phyloP scores from a whole-genome alignment of 2,888 invertebrate genomes.

The Dioctria rufipes region DNA sequence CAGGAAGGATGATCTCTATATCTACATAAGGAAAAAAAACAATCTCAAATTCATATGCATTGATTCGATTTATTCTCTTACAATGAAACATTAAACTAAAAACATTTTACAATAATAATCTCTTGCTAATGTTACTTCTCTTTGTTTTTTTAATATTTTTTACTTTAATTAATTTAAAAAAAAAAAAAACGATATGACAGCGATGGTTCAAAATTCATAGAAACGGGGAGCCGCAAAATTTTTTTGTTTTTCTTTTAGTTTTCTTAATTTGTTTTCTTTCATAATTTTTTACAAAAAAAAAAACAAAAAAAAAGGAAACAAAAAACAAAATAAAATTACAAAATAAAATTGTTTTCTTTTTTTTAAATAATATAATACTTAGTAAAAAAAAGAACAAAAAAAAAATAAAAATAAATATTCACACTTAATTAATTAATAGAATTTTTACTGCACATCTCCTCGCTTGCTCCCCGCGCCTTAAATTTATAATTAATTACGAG shows the following conservation, averaged over 20 bases:
- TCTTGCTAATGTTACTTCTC: conserved; percentile 23
- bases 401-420: conserved; percentile 31
- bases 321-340: too few relatives aligned
- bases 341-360: too few relatives aligned
- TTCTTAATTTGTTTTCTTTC: neutral
- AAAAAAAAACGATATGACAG: conserved; percentile 41
- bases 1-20: too few relatives aligned
- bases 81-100: conserved; percentile 52
- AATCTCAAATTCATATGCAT: conserved; percentile 7
- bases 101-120: conserved; percentile 44
- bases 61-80: conserved; percentile 41
- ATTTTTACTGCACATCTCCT: too few relatives aligned
- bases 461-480: too few relatives aligned
- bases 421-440: neutral
- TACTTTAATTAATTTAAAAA: too few relatives aligned
- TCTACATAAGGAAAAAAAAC: neutral
- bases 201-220: neutral
- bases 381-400: too few relatives aligned
- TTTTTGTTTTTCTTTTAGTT: neutral
- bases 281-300: neutral
- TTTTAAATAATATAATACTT: too few relatives aligned
- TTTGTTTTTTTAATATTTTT: neutral
- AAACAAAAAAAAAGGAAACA: neutral
- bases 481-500: too few relatives aligned
- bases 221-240: neutral